Evolutionary conservation across 2,797 vertebrate genomes (phyloP).

Genomic region (Helostoma temminkii): DNA sequence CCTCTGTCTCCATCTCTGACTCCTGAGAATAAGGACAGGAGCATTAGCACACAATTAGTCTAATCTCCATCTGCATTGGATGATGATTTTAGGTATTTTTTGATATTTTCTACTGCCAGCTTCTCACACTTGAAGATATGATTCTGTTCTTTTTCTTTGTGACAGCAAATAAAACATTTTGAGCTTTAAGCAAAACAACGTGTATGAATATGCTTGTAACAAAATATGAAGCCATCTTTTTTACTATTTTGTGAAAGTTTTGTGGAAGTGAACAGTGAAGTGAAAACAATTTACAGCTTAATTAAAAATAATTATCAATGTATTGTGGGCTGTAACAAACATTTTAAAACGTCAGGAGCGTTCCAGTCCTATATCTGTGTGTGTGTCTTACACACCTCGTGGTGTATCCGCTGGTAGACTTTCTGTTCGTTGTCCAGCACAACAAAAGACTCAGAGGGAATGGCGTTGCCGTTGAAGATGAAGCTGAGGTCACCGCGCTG

Average conservation of each 20-base stretch:
- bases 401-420: slow-evolving; percentile 98
- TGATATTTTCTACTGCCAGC: background rate
- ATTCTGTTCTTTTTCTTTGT: background rate
- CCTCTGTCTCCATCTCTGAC: slow-evolving; percentile 98
- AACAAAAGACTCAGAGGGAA: slow-evolving; percentile 96
- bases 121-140: too few species aligned
- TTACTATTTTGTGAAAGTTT: too few species aligned
- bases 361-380: background rate
- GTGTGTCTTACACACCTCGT: slow-evolving; percentile 86
- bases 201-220: too few species aligned
- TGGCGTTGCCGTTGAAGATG: slow-evolving; percentile 96
- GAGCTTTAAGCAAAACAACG: too few species aligned
- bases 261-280: too few species aligned
- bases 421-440: slow-evolving; percentile 99
- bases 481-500: slow-evolving; percentile 98
- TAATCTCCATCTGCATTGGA: background rate
- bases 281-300: too few species aligned
- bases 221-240: too few species aligned
- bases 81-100: background rate
- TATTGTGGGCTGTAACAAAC: background rate
- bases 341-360: background rate
- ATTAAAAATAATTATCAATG: background rate
- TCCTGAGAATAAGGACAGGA: slow-evolving; percentile 83
- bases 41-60: background rate
- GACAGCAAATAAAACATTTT: too few species aligned